phyloP scores from a whole-genome alignment of 2,113 vertebrate genomes.

The Embiotoca jacksoni region DNA sequence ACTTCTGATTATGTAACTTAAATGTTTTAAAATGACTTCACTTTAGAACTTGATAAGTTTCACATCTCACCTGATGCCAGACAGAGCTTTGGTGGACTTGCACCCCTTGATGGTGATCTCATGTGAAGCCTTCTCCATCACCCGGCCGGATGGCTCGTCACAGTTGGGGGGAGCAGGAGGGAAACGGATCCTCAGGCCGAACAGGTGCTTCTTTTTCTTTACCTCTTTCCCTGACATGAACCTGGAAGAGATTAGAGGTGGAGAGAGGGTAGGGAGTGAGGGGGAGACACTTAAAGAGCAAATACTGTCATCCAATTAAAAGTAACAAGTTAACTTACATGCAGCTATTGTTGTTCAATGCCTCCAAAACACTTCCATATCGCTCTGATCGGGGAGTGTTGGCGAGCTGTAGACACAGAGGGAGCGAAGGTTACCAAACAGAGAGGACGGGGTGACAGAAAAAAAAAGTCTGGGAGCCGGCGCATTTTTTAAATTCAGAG shows the following conservation, averaged over 20 bases:
- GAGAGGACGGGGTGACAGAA: neutral
- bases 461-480: neutral
- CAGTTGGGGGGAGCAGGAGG: slow-evolving; percentile 93
- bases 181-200: slow-evolving; percentile 95
- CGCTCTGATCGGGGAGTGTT: slow-evolving; percentile 92
- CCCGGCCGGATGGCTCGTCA: slow-evolving; percentile 87
- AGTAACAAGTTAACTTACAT: slow-evolving; percentile 86
- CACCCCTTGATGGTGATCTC: slow-evolving; percentile 98
- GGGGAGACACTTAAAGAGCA: no score
- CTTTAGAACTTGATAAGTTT: neutral
- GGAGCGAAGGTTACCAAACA: neutral
- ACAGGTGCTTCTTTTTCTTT: slow-evolving; percentile 99
- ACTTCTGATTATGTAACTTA: neutral
- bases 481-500: neutral
- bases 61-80: slow-evolving; percentile 86
- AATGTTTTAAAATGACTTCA: neutral
- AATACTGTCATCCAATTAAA: neutral
- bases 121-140: slow-evolving; percentile 92
- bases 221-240: slow-evolving; percentile 99
- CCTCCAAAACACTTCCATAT: slow-evolving; percentile 92
- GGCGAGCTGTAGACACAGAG: slow-evolving; percentile 85
- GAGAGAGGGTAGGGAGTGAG: no score
- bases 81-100: slow-evolving; percentile 90
- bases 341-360: slow-evolving; percentile 95
- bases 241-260: slow-evolving; percentile 75